Conservation (phyloP, 2,888 invertebrate species). For the Pristionchus maxplancki region DNA sequence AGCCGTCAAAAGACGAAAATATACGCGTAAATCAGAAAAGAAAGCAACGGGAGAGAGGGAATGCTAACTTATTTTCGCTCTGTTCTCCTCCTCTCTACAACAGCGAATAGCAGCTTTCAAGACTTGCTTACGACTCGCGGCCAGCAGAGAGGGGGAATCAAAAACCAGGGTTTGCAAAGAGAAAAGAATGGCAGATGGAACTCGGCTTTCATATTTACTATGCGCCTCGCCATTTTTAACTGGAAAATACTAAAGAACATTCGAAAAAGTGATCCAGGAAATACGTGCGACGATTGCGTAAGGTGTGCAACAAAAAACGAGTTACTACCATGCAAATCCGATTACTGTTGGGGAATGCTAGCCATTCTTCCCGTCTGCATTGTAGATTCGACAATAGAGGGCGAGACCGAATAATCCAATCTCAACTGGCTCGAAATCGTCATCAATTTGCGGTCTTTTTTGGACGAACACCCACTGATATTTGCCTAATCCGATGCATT, state of each 20-base stretch:
- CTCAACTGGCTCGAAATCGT: neutral
- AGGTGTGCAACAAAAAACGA: too few relatives aligned
- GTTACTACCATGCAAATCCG: too few relatives aligned
- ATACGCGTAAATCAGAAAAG: neutral
- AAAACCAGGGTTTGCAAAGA: neutral
- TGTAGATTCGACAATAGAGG: too few relatives aligned
- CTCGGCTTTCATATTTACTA: neutral
- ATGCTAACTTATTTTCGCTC: neutral
- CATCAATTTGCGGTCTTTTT: neutral
- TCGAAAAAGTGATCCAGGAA: too few relatives aligned
- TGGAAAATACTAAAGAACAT: neutral
- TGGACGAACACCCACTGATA: neutral
- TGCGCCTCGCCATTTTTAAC: neutral
- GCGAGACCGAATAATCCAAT: neutral
- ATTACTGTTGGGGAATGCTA: too few relatives aligned
- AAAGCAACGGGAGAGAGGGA: neutral
- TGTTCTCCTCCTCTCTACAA: neutral
- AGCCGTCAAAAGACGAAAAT: neutral
- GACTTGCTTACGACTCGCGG: neutral
- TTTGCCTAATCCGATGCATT: neutral
- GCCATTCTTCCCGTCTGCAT: too few relatives aligned
- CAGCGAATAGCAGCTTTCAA: neutral
- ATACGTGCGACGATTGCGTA: too few relatives aligned
- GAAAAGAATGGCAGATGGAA: neutral
- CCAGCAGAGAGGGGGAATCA: neutral